Percentiles rank a stretch among this genome's conserved stretches.
Evolutionary conservation across 2,113 vertebrate species (phyloP).

Genomic region (Acinonyx jubatus): DNA sequence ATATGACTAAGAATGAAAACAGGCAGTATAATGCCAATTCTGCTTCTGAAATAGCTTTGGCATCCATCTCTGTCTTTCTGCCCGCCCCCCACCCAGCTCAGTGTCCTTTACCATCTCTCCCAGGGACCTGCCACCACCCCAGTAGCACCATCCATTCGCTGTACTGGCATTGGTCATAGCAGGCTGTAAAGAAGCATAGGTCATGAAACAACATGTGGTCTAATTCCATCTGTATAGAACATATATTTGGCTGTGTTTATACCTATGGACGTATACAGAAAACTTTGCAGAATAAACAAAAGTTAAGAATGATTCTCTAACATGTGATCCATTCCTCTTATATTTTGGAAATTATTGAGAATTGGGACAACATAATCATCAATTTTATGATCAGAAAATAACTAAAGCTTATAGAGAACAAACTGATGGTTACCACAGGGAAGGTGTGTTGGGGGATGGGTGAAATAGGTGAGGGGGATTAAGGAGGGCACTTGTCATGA

Average conservation of each 20-base stretch:
- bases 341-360: neutral
- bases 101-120: neutral
- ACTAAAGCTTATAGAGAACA: neutral
- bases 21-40: neutral
- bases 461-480: neutral
- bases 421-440: neutral
- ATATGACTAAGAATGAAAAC: neutral
- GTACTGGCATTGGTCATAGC: neutral
- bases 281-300: neutral
- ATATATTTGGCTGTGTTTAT: neutral
- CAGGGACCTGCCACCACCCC: neutral
- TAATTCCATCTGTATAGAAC: neutral
- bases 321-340: neutral
- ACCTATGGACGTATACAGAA: neutral
- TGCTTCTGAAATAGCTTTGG: slow-evolving; percentile 2
- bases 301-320: neutral
- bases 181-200: neutral
- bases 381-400: slow-evolving; percentile 30
- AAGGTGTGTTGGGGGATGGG: neutral
- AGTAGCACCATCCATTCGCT: neutral
- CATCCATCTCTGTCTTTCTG: neutral
- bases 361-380: neutral
- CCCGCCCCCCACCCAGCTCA: too few species aligned
- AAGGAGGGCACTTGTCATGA: neutral
- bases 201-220: neutral